These are phyloP conservation scores for Drosophila burlai DNA, from an alignment of 1,140 invertebrate species.

Conservation along the genomic window DNA sequence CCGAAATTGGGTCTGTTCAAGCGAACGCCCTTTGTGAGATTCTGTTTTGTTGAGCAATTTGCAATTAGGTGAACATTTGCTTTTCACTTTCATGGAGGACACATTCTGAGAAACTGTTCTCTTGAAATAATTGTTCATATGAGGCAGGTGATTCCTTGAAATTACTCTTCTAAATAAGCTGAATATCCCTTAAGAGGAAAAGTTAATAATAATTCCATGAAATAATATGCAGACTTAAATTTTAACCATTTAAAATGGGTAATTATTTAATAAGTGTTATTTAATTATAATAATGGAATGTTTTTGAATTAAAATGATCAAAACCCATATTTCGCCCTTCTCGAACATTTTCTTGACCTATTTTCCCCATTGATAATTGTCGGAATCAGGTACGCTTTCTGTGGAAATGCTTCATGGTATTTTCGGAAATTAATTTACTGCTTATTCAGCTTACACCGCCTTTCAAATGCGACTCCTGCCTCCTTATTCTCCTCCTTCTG, in stretches of 20 bases:
- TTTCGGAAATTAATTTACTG: conserved; percentile 58
- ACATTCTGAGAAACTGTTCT: background rate
- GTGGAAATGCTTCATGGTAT: conserved; percentile 25
- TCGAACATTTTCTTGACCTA: background rate
- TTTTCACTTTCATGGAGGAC: conserved; percentile 8
- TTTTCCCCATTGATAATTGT: conserved; percentile 12
- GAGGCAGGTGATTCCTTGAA: background rate
- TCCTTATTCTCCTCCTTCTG: background rate
- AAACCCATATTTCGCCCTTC: background rate
- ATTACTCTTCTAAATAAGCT: too few species aligned
- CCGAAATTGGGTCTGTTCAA: conserved; percentile 29
- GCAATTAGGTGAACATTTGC: conserved; percentile 23
- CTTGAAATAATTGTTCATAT: background rate
- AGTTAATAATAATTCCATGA: background rate
- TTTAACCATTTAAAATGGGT: background rate
- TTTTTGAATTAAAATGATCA: background rate
- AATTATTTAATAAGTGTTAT: background rate
- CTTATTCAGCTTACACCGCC: conserved; percentile 48
- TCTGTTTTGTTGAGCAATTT: background rate
- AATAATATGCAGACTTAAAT: background rate
- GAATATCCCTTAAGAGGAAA: background rate
- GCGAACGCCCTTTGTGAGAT: background rate
- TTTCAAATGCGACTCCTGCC: conserved; percentile 26
- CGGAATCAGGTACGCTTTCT: conserved; percentile 8
- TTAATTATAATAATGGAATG: background rate